These are phyloP conservation scores for Osedax frankpressi DNA, from an alignment of 2,888 invertebrate genomes.

Conservation along the genomic window DNA sequence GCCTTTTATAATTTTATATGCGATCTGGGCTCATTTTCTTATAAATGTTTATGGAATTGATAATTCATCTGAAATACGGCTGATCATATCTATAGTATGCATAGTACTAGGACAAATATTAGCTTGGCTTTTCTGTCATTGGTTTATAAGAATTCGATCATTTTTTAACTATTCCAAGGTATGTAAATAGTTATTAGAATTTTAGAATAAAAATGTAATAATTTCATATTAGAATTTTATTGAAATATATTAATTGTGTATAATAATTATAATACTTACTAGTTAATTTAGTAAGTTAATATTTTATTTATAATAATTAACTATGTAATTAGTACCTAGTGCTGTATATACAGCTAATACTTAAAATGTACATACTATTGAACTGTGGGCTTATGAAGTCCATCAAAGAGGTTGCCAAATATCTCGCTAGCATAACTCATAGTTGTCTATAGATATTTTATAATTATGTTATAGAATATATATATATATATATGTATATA, in stretches of 20 bases:
- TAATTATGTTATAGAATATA: too few species aligned
- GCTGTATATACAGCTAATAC: too few species aligned
- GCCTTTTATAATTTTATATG: constrained; percentile 72
- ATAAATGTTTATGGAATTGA: constrained; percentile 63
- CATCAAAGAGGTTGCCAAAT: too few species aligned
- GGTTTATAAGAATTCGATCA: constrained; percentile 49
- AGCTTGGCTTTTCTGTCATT: constrained; percentile 48
- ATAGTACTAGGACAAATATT: constrained; percentile 46
- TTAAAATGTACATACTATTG: too few species aligned
- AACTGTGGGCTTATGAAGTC: too few species aligned
- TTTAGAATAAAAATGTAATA: too few species aligned
- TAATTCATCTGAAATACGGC: constrained; percentile 56
- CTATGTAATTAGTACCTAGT: too few species aligned
- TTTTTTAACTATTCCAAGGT: constrained; percentile 45
- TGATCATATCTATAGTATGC: constrained; percentile 36
- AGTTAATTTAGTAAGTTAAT: neutral
- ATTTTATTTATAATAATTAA: too few species aligned
- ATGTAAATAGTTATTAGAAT: too few species aligned
- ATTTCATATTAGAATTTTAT: neutral
- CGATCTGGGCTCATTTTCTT: constrained; percentile 71
- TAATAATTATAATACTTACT: neutral
- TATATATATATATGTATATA: too few species aligned
- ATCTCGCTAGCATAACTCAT: too few species aligned
- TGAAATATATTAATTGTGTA: neutral
- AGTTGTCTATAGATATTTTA: too few species aligned